Percentiles rank a stretch among this genome's conserved stretches.
These are phyloP conservation scores for Parazoanthus atlanticus DNA, from an alignment of 92 coral and sea anemone species.

Conservation along the genomic window DNA sequence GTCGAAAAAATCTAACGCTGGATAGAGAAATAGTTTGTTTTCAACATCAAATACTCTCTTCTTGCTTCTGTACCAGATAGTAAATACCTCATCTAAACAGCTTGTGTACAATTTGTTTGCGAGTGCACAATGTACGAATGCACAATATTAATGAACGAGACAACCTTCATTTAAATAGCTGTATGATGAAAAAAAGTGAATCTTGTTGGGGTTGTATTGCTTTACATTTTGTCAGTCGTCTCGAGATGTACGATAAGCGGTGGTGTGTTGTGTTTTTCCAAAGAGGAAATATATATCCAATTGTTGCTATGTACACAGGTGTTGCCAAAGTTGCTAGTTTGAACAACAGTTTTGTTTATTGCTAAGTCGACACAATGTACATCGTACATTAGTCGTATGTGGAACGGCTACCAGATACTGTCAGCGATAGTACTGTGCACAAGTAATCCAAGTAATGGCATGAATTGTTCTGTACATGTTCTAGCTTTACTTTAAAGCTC, in stretches of 20 bases:
- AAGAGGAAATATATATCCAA: conserved; percentile 1
- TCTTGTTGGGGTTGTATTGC: too few relatives aligned
- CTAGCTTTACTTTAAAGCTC: not conserved
- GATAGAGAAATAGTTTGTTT: too few relatives aligned
- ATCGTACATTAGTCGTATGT: not conserved
- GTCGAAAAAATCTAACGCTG: too few relatives aligned
- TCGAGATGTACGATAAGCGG: not conserved
- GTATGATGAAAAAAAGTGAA: too few relatives aligned
- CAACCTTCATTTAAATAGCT: too few relatives aligned
- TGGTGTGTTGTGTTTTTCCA: not conserved
- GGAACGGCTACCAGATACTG: not conserved
- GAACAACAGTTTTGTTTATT: not conserved
- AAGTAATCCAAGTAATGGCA: not conserved
- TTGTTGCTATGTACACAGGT: not conserved
- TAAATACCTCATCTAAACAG: too few relatives aligned
- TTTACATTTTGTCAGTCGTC: too few relatives aligned
- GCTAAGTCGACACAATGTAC: not conserved
- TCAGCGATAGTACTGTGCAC: not conserved
- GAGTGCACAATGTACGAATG: too few relatives aligned
- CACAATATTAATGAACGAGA: too few relatives aligned
- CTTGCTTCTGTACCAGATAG: too few relatives aligned
- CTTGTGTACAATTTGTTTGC: too few relatives aligned
- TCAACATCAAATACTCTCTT: too few relatives aligned
- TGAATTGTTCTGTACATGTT: not conserved
- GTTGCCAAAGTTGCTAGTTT: not conserved